Percentiles rank a stretch among this genome's conserved stretches.
These are phyloP conservation scores for Drosophila truncata DNA, from an alignment of 1,140 invertebrate genomes.

Conservation along the genomic window DNA sequence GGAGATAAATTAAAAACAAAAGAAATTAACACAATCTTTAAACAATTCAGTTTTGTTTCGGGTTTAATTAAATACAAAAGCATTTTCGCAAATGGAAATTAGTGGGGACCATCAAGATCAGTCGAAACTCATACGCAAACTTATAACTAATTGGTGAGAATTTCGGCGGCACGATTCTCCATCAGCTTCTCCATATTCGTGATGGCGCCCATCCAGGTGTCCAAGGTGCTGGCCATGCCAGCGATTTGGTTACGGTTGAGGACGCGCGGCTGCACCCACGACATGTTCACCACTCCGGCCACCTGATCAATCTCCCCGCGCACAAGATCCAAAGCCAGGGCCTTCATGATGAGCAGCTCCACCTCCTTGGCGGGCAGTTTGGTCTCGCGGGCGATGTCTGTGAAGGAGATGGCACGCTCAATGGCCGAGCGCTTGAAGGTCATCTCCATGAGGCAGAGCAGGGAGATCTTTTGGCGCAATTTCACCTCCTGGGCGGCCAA, in stretches of 20 bases:
- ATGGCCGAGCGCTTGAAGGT: slow-evolving; percentile 91
- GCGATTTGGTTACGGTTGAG: slow-evolving; percentile 91
- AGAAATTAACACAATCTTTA: slow-evolving; percentile 20
- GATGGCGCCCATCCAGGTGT: slow-evolving; percentile 94
- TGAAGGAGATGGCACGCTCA: slow-evolving; percentile 93
- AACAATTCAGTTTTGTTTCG: slow-evolving; percentile 22
- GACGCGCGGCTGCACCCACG: slow-evolving; percentile 96
- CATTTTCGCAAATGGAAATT: slow-evolving; percentile 53
- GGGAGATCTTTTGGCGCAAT: slow-evolving; percentile 96
- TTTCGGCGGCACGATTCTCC: slow-evolving; percentile 93
- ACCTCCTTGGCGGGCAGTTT: slow-evolving; percentile 94
- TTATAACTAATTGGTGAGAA: slow-evolving; percentile 88
- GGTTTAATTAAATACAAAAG: slow-evolving; percentile 73
- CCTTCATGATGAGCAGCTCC: slow-evolving; percentile 99
- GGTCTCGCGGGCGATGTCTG: slow-evolving; percentile 95
- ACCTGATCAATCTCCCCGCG: slow-evolving; percentile 98
- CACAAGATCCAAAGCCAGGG: slow-evolving; percentile 97
- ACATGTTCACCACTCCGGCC: slow-evolving; percentile 91
- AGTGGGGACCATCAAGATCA: slow-evolving; percentile 32
- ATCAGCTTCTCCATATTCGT: slow-evolving; percentile 92
- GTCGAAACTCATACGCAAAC: slow-evolving; percentile 29
- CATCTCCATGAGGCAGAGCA: slow-evolving; percentile 99
- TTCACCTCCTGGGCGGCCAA: slow-evolving; percentile 93
- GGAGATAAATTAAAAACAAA: slow-evolving; percentile 38
- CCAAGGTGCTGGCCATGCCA: slow-evolving; percentile 92